phyloP scores from a whole-genome alignment of 2,113 vertebrate species.

The Ariopsis seemanni region DNA sequence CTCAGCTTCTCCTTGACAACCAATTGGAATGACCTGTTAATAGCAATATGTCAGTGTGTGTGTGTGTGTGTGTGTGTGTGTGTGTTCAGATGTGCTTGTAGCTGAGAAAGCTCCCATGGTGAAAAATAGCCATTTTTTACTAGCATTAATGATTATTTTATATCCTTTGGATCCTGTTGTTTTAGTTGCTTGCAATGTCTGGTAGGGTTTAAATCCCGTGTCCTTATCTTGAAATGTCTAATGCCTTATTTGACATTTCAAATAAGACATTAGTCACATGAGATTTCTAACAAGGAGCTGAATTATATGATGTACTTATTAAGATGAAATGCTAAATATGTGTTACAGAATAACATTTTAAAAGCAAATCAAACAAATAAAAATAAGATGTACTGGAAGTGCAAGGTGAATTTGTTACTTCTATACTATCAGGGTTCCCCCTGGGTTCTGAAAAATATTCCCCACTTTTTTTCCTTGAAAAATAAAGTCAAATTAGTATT shows the following conservation, averaged over 20 bases:
- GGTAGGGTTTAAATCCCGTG: background rate
- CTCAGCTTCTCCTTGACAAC: constrained; percentile 23
- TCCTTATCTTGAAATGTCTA: background rate
- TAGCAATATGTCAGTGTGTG: background rate
- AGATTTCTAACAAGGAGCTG: background rate
- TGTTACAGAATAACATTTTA: background rate
- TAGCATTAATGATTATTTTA: background rate
- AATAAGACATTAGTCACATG: background rate
- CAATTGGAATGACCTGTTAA: background rate
- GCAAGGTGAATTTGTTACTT: too few relatives aligned
- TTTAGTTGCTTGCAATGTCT: constrained; percentile 8
- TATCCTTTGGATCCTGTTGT: background rate
- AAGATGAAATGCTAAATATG: too few relatives aligned
- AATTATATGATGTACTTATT: background rate
- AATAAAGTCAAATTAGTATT: too few relatives aligned
- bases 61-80: constrained; percentile 34
- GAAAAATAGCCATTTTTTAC: constrained; percentile 16
- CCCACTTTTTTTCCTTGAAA: too few relatives aligned
- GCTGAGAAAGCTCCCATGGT: background rate
- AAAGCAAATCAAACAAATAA: background rate
- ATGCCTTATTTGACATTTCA: background rate
- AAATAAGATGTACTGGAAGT: too few relatives aligned
- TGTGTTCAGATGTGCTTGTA: background rate
- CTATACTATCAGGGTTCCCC: too few relatives aligned
- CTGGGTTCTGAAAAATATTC: too few relatives aligned